Evolutionary conservation across 2,888 invertebrate genomes (phyloP), one percentile per base, ranked within the genome.

Genomic region (Elmis aenea): DNA sequence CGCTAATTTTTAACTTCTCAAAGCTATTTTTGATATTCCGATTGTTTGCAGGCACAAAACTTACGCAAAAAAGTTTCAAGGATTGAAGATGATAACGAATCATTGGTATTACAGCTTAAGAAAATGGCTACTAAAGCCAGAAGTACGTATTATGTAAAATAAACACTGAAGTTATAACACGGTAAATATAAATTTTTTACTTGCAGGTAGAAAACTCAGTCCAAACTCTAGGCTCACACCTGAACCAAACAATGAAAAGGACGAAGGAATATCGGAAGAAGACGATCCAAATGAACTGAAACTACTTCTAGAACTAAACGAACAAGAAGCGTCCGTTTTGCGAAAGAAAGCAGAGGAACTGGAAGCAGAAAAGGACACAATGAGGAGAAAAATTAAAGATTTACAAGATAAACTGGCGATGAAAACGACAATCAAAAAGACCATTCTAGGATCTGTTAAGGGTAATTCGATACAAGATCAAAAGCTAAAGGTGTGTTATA

Each of bases 71-170:
- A 89, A 74, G 80, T 91, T 63, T 81, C 86, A 64, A 83, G 93
- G 61, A 81, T 94, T 67, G 95, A 96, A 73, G 92, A 93, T 69
- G 95, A 96, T 77, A 95, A 95, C 76, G 95, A 96, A 71, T 89
- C 89, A 56, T 77, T 94, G 71, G 83, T 89, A 71, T 79, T 89
- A 75, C 94, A 94, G 79, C 80, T 95, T 73, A 89, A 92, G 79
- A 93, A 93, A 82, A 85, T 94, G 84, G 89, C 91, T 74, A 81
- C 83, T 38, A 48, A 48, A 23, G 47, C 52, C 28, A 51, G 48
- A 52, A 48, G 53, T 50, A 52, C 22, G 46, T 44, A 26, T 24
- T 5, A 33, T 18, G 12, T 26, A n/a, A 12, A 6, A 13, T 3
- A 2, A n/a, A n/a, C n/a, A n/a, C n/a, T n/a, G n/a, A n/a, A n/a